Evolutionary conservation across 2,113 vertebrate species (phyloP), one percentile per base, ranked within the genome.

Genomic region (Piprites chloris): DNA sequence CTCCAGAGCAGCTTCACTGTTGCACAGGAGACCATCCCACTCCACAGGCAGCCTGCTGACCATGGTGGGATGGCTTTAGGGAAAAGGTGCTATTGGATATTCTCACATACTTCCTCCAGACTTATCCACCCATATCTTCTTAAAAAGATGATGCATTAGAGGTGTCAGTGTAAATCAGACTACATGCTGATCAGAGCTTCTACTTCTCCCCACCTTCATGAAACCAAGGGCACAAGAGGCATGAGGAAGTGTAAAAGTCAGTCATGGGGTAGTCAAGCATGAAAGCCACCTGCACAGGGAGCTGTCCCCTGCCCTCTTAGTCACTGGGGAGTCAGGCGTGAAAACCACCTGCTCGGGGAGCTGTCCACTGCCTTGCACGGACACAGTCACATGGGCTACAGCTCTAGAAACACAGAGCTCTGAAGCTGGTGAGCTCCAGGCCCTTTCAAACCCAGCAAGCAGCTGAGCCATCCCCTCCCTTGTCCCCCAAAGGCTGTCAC

Each of bases 401-500:
- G 14, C 47, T 71, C 66, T 5, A 52, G 62, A 68, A 44, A 27
- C 1, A 20, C 0, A n/a, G 33, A 0, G 2, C 24, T 32, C 16
- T 49, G 39, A 61, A 22, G 26, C 22, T 47, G 79, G 26, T 3
- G 37, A 80, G 33, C 50, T 28, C n/a, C 71, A 28, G 55, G 50
- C 44, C 50, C 39, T 9, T 28, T 56, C 12, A 47, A 2, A 14
- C 32, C 3, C 55, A n/a, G 53, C 16, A 27, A 55, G 39, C 13
- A 35, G 27, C 21, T 1, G 1, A 85, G 5, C 49, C 32, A 3
- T 46, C 32, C 33, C 37, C 24, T 9, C 8, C 44, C n/a, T 39
- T 79, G 35, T 50, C 47, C 33, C 73, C 27, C 28, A 5, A 6
- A 35, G n/a, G 71, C 52, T 50, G 76, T 44, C 50, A 14, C 41